phyloP scores from a whole-genome alignment of 2,113 vertebrate species.

The Pluvialis apricaria region DNA sequence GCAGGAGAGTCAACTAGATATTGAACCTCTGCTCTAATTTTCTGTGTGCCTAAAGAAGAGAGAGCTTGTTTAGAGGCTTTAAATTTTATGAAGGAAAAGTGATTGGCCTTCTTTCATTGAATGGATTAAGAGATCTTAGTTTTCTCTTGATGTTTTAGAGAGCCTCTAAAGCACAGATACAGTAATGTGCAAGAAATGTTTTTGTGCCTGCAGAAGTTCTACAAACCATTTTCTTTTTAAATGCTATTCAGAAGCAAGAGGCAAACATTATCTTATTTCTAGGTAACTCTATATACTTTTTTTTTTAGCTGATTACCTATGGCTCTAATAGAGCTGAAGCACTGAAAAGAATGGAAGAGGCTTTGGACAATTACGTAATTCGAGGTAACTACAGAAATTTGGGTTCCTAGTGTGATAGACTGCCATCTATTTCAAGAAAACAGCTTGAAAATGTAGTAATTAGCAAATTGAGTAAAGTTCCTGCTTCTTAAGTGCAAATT shows the following conservation, averaged over 20 bases:
- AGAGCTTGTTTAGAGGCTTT: background rate
- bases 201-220: background rate
- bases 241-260: background rate
- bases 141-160: background rate
- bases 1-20: background rate
- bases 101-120: background rate
- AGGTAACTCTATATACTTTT: background rate
- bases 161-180: background rate
- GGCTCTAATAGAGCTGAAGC: slow-evolving; percentile 89
- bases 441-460: slow-evolving; percentile 81
- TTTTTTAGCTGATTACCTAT: slow-evolving; percentile 86
- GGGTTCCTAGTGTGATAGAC: slow-evolving; percentile 67
- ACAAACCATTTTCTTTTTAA: background rate
- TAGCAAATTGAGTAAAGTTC: slow-evolving; percentile 80
- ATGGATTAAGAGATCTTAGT: background rate
- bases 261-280: background rate
- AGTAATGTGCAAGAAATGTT: background rate
- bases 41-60: background rate
- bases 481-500: slow-evolving; percentile 77
- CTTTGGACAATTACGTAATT: slow-evolving; percentile 94
- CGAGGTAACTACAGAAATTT: slow-evolving; percentile 82
- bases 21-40: background rate
- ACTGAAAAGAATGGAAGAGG: slow-evolving; percentile 85
- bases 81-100: background rate
- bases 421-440: slow-evolving; percentile 65